Evolutionary conservation across 2,797 vertebrate species (phyloP).

Genomic region (Eulemur mongoz): DNA sequence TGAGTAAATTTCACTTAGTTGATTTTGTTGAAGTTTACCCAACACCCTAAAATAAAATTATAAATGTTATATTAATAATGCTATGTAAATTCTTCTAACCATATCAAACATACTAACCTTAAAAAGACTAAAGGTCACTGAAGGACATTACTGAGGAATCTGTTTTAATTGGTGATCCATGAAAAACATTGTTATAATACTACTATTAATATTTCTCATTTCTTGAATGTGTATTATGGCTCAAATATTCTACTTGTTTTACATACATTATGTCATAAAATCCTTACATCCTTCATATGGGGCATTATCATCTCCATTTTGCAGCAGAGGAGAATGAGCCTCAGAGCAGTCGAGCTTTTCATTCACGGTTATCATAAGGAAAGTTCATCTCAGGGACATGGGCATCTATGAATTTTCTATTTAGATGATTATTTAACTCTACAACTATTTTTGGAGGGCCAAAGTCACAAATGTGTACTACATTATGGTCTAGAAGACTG

Average conservation of each 20-base stretch:
- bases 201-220: not conserved
- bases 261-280: not conserved
- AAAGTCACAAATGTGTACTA: not conserved
- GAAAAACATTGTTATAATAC: not conserved
- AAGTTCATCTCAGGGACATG: not conserved
- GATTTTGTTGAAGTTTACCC: not conserved
- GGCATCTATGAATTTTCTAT: not conserved
- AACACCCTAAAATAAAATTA: not conserved
- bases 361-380: not conserved
- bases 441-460: not conserved
- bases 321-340: not conserved
- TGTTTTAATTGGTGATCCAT: not conserved
- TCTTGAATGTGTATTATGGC: not conserved
- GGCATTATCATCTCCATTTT: not conserved
- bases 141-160: not conserved
- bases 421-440: not conserved
- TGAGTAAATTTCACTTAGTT: not conserved
- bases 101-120: not conserved
- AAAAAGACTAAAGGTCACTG: not conserved
- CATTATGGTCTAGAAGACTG: not conserved
- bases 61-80: not conserved
- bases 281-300: not conserved
- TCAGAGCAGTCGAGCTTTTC: not conserved
- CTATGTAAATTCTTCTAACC: not conserved
- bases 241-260: not conserved